Base-by-base conservation (phyloP, 2,888 invertebrate genomes). In the Griposia aprilina region DNA sequence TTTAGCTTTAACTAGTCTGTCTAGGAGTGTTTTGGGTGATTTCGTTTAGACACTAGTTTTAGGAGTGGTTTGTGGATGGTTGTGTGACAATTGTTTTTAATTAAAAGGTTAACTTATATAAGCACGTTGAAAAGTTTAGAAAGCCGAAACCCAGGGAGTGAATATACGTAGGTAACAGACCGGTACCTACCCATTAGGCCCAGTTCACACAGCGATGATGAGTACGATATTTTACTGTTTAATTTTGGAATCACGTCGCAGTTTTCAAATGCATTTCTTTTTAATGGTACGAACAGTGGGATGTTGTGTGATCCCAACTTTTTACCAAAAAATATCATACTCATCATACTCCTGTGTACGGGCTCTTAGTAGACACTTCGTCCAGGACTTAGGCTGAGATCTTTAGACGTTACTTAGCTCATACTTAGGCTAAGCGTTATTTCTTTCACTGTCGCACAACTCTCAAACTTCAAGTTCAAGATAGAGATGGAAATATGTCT, bases 1-100 rank as follows among this genome's bases (percentile, higher is more conserved):
- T 84, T 78, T 62, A 76, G 59, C 59, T 78, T 66, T 41, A 63
- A 76, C 60, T 69, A 36, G n/a, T 23, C 20, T 68, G 20, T 60
- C 20, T 77, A 36, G 23, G 67, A 71, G 50, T 36, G 67, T 60
- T 74, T 69, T 20, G 20, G 45, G 45, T 48, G 11, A 55, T 63
- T 48, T 50, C 36, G n/a, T 20, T 57, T 20, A 50, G 0, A 30
- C n/a, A 59, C 15, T 59, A 45, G n/a, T 75, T 23, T 30, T 36
- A 45, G 7, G 3, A 41, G 10, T 52, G 15, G 52, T 62, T 71
- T 45, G 30, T 57, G n/a, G 26, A 26, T 59, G 15, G 15, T 59
- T 57, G 13, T n/a, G 11, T 57, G 41, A n/a, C 41, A 20, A 7
- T n/a, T 41, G n/a, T 17, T 41, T 36, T 17, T 41, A n/a, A n/a